Conservation (phyloP, 2,888 invertebrate species). For the Hofmannophila pseudospretella region DNA sequence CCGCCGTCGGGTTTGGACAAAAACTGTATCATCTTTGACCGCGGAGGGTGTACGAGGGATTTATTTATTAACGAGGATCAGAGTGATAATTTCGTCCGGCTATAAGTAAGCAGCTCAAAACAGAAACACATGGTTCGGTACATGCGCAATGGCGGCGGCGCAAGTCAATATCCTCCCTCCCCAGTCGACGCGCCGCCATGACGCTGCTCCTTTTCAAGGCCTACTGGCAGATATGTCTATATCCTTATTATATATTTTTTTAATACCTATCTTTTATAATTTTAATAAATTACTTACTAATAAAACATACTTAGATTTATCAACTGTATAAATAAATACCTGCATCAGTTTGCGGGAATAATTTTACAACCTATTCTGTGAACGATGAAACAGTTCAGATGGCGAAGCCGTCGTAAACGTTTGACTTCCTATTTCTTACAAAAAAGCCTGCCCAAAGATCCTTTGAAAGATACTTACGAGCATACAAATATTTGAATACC, state of each 20-base stretch:
- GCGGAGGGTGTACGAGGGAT: constrained; percentile 12
- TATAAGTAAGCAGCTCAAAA: constrained; percentile 56
- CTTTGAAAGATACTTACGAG: too few relatives aligned
- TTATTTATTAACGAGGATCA: constrained; percentile 33
- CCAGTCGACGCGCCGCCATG: constrained; percentile 66
- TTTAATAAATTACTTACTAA: neutral
- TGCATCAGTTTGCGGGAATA: neutral
- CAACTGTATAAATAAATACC: neutral
- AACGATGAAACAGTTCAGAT: too few relatives aligned
- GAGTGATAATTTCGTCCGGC: constrained; percentile 36
- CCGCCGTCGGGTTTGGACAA: constrained; percentile 2
- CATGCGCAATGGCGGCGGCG: constrained; percentile 68
- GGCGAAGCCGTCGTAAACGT: too few relatives aligned
- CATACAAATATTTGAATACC: too few relatives aligned
- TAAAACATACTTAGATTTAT: neutral
- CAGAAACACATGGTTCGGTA: constrained; percentile 70
- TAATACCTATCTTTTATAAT: neutral
- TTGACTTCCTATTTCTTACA: too few relatives aligned
- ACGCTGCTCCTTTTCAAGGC: constrained; percentile 45
- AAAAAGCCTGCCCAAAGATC: too few relatives aligned
- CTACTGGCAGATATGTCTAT: constrained; percentile 22
- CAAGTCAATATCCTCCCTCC: constrained; percentile 76
- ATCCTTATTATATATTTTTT: neutral
- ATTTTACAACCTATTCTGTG: neutral
- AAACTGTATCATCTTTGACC: constrained; percentile 6